These are phyloP conservation scores for Tachystola acroxantha DNA, from an alignment of 2,888 invertebrate genomes.

Conservation along the genomic window DNA sequence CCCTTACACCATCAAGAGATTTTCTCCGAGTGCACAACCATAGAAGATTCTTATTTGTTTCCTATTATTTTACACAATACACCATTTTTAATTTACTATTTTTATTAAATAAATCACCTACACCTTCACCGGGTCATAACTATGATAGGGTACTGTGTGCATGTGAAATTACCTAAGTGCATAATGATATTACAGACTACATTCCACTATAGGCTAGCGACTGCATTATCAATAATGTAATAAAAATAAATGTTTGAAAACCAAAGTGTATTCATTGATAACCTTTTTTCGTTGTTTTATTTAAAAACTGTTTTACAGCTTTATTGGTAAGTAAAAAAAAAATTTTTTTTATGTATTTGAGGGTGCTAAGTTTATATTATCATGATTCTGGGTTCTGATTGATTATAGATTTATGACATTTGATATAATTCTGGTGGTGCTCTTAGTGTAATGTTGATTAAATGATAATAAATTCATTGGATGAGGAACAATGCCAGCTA, in stretches of 20 bases:
- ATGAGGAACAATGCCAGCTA: slow-evolving; percentile 20
- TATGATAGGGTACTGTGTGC: too few relatives aligned
- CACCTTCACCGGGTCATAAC: too few relatives aligned
- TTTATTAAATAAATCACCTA: too few relatives aligned
- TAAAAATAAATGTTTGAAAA: slow-evolving; percentile 44
- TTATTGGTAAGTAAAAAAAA: slow-evolving; percentile 25
- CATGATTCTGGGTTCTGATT: slow-evolving; percentile 22
- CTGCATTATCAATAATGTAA: slow-evolving; percentile 18
- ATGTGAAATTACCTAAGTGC: neutral
- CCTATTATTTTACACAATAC: too few relatives aligned
- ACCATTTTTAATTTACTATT: too few relatives aligned
- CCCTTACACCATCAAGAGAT: too few relatives aligned
- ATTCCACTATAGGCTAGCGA: neutral
- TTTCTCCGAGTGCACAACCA: too few relatives aligned
- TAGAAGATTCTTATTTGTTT: neutral
- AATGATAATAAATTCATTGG: slow-evolving; percentile 35
- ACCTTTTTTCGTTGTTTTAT: slow-evolving; percentile 24
- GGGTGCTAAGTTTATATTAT: slow-evolving; percentile 16
- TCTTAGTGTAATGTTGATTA: slow-evolving; percentile 27
- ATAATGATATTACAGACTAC: neutral
- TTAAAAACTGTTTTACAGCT: slow-evolving; percentile 3
- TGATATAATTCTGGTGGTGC: slow-evolving; percentile 29
- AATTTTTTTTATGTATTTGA: slow-evolving; percentile 14
- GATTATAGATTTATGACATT: slow-evolving; percentile 37
- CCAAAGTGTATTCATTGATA: slow-evolving; percentile 44